Evolutionary conservation across 2,888 invertebrate species (phyloP).

Genomic region (Drosophila emarginata): DNA sequence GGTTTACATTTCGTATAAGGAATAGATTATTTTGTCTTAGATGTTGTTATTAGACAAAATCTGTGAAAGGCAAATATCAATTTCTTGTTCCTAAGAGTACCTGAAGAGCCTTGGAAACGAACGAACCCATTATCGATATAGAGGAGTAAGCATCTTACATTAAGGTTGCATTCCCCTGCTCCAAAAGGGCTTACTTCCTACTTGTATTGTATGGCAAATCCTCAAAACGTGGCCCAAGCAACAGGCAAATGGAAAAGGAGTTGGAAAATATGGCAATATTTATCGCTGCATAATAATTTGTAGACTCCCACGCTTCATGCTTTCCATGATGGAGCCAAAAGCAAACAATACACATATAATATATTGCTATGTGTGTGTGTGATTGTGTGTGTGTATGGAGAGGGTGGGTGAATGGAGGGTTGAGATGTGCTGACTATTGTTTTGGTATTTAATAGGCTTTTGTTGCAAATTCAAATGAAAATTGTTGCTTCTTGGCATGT

Average conservation of each 20-base stretch:
- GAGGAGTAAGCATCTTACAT: not conserved
- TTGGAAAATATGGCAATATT: constrained; percentile 44
- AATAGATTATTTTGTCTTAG: not conserved
- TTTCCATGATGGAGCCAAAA: constrained; percentile 21
- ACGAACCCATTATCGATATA: not conserved
- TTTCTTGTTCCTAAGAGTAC: not conserved
- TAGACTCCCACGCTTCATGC: constrained; percentile 43
- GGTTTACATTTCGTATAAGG: no score
- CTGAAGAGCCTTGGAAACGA: not conserved
- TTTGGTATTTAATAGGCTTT: constrained; percentile 70
- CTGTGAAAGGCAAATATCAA: not conserved
- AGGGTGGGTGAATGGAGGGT: not conserved
- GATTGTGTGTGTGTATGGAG: constrained; percentile 10
- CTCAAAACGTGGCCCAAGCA: constrained; percentile 35
- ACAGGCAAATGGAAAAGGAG: constrained; percentile 38
- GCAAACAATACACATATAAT: constrained; percentile 46
- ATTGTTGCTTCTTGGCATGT: constrained; percentile 44
- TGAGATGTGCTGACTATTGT: constrained; percentile 42
- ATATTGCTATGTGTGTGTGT: constrained; percentile 26
- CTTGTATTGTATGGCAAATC: constrained; percentile 19
- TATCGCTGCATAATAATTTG: constrained; percentile 68
- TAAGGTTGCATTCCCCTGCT: not conserved
- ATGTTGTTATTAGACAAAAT: not conserved
- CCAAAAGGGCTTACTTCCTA: constrained; percentile 12
- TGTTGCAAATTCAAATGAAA: constrained; percentile 68